Evolutionary conservation across 1,140 invertebrate genomes (phyloP), one percentile per base, ranked within the genome.

Genomic region (Zaprionus tsacasi): DNA sequence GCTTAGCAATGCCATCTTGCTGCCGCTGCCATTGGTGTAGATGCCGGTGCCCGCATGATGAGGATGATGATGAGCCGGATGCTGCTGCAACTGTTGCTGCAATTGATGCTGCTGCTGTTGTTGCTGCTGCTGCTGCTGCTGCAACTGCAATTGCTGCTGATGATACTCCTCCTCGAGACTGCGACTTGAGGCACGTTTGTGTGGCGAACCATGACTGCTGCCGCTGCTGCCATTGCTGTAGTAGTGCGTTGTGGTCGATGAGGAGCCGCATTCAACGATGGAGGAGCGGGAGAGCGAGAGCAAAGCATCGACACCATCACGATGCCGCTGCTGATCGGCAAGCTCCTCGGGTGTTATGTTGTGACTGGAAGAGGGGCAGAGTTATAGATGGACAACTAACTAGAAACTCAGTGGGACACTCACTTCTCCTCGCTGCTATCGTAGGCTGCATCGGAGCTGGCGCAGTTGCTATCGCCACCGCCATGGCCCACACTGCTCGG

Each of bases 271-370:
- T 25, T 86, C 82, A 15, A 82, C 75, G n/a, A 82, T 85, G 11
- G 81, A 81, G 35, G 91, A 88, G 3, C 90, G 75, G 6, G 91
- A 92, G 3, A 92, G 69, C 21, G 91, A 92, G 13, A 97, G 91
- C 48, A 97, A 91, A 0, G 96, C 96, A 79, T 97, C 96, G 0
- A 96, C 96, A 67, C 96, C 96, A 91, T 97, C 96, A 15, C 95
- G 96, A 57, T 96, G 96, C 76, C 95, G 95, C 57, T 96, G 94
- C 86, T 96, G 95, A 90, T 97, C 96, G 75, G 96, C 96, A 7
- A 95, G 93, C 71, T 96, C 95, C 75, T 91, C 80, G 43, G 82
- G 73, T 48, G 87, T 90, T 7, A 92, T 81, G 52, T 93, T 91
- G 70, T 91, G 82, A 71, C 79, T 91, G n/a, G 12, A 0, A 15